Percentiles rank a stretch among this genome's conserved stretches.
Evolutionary conservation across 2,113 vertebrate genomes (phyloP).

Genomic region (Phrynocephalus versicolor): DNA sequence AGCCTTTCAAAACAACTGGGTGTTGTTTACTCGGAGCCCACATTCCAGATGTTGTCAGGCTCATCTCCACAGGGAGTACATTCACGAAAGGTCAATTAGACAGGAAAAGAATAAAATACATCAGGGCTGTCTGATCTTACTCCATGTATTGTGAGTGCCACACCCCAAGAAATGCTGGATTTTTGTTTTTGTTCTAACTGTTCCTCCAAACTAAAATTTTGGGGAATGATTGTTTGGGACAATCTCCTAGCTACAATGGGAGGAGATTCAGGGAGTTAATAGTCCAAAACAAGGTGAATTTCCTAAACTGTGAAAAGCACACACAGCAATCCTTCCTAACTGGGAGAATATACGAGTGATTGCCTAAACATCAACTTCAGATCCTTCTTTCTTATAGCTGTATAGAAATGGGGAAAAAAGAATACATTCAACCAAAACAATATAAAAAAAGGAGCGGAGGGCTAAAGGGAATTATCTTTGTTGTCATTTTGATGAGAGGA

Average conservation of each 20-base stretch:
- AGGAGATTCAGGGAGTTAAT: not conserved
- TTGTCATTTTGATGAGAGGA: not conserved
- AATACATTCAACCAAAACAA: not conserved
- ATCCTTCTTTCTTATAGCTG: not conserved
- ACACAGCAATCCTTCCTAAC: too few relatives aligned
- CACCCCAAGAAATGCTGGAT: not conserved
- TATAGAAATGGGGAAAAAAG: not conserved
- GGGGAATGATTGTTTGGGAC: not conserved
- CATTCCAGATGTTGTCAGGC: not conserved
- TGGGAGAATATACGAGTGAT: not conserved
- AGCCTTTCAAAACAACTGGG: not conserved
- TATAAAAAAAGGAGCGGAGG: not conserved
- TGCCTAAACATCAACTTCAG: too few relatives aligned
- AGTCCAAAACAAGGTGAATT: not conserved
- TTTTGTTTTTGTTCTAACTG: too few relatives aligned
- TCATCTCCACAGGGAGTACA: not conserved
- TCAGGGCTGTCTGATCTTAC: not conserved
- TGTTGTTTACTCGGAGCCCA: not conserved
- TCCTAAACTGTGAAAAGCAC: too few relatives aligned
- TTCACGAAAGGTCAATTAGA: not conserved
- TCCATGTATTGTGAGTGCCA: not conserved
- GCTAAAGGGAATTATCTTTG: too few relatives aligned
- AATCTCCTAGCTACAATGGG: not conserved
- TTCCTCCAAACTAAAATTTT: not conserved
- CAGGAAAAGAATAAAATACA: not conserved